phyloP scores from a whole-genome alignment of 1,140 invertebrate species.

The Amyelois transitella region DNA sequence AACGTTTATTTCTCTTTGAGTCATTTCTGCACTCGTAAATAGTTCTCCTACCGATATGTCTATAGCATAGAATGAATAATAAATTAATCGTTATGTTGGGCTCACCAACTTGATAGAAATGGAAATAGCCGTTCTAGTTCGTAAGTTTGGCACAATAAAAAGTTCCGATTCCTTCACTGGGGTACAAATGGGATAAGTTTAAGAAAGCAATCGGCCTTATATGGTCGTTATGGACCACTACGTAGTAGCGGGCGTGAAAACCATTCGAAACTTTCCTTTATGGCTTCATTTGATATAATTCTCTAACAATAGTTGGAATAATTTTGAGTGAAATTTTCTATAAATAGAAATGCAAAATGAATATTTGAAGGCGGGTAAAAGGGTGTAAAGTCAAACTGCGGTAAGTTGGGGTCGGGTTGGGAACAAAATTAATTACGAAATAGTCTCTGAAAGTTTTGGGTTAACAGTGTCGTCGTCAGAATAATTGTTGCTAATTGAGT shows the following conservation, averaged over 20 bases:
- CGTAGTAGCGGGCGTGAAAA: slow-evolving; percentile 52
- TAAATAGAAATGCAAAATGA: slow-evolving; percentile 24
- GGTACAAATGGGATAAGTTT: slow-evolving; percentile 68
- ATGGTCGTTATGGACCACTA: slow-evolving; percentile 66
- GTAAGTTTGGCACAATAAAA: slow-evolving; percentile 65
- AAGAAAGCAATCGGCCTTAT: slow-evolving; percentile 70
- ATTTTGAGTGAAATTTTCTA: slow-evolving; percentile 10
- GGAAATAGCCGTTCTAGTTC: slow-evolving; percentile 57
- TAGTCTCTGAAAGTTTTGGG: slow-evolving; percentile 53
- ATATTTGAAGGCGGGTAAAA: slow-evolving; percentile 15
- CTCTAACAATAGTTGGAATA: slow-evolving; percentile 22
- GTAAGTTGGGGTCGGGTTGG: slow-evolving; percentile 18
- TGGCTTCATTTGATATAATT: slow-evolving; percentile 53
- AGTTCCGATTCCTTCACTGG: slow-evolving; percentile 55
- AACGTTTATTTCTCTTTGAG: too few species aligned
- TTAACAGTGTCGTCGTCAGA: slow-evolving; percentile 32
- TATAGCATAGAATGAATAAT: slow-evolving; percentile 13
- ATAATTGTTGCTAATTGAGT: slow-evolving; percentile 53
- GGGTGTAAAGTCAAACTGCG: slow-evolving; percentile 17
- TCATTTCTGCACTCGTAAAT: slow-evolving; percentile 34
- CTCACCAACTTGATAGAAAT: slow-evolving; percentile 56
- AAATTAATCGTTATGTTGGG: slow-evolving; percentile 13
- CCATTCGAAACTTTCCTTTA: slow-evolving; percentile 62
- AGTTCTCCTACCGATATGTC: slow-evolving; percentile 34
- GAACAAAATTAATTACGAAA: slow-evolving; percentile 60